phyloP scores from a whole-genome alignment of 92 coral and sea anemone genomes.

The Meandrina meandrites region DNA sequence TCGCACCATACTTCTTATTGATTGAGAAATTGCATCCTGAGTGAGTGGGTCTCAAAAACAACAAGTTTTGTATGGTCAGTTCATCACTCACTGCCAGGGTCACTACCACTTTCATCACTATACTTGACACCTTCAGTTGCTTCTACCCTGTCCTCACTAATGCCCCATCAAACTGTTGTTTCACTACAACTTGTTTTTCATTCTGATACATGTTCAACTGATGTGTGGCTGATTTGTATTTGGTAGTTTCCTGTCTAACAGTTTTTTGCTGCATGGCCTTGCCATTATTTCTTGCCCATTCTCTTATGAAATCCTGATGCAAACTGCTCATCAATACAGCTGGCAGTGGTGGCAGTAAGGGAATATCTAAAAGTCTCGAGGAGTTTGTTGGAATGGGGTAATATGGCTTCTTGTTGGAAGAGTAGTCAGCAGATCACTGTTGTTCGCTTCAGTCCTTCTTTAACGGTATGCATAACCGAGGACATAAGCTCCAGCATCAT shows the following conservation, averaged over 20 bases:
- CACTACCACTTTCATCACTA: constrained; percentile 44
- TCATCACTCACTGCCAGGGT: constrained; percentile 31
- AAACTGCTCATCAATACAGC: constrained; percentile 36
- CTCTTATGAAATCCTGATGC: constrained; percentile 43
- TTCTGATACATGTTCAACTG: constrained; percentile 48
- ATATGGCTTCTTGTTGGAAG: constrained; percentile 51
- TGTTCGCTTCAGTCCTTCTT: constrained; percentile 55
- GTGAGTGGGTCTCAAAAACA: too few relatives aligned
- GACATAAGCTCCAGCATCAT: constrained; percentile 53
- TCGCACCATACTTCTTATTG: constrained; percentile 2
- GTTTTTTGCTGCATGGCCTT: constrained; percentile 47
- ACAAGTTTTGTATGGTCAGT: constrained; percentile 54
- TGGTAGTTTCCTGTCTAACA: constrained; percentile 53
- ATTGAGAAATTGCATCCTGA: constrained; percentile 1
- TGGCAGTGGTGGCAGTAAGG: constrained; percentile 53
- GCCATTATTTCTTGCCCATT: constrained; percentile 50
- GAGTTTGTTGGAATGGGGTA: constrained; percentile 50
- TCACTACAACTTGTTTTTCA: constrained; percentile 39
- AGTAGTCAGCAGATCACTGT: constrained; percentile 53
- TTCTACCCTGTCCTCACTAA: constrained; percentile 34
- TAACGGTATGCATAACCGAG: constrained; percentile 54
- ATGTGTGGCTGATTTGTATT: constrained; percentile 46
- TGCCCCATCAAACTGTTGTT: constrained; percentile 41
- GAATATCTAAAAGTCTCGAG: constrained; percentile 43
- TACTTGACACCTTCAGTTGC: constrained; percentile 32